phyloP scores from a whole-genome alignment of 2,888 invertebrate genomes.

The Heliothis peltigera region DNA sequence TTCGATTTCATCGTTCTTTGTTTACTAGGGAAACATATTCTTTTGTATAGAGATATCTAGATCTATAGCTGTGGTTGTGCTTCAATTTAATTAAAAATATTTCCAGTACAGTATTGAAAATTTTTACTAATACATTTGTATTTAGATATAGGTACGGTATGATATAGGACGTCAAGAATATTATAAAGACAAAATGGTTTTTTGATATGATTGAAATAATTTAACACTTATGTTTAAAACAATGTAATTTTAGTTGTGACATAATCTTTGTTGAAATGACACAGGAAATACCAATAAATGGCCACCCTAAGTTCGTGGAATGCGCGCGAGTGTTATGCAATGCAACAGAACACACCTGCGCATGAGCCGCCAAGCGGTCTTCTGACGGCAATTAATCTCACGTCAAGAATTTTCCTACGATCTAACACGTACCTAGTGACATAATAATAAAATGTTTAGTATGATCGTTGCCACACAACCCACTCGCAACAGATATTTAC shows the following conservation, averaged over 20 bases:
- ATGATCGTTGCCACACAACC: slow-evolving; percentile 11
- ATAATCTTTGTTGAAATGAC: slow-evolving; percentile 2
- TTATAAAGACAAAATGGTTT: too few species aligned
- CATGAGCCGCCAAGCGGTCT: slow-evolving; percentile 84
- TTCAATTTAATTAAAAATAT: too few species aligned
- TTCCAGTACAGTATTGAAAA: not conserved
- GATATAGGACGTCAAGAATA: too few species aligned
- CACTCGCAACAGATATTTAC: slow-evolving; percentile 1
- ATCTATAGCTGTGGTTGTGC: too few species aligned
- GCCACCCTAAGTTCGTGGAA: slow-evolving; percentile 64
- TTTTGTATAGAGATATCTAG: too few species aligned
- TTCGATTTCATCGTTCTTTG: too few species aligned
- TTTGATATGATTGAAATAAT: slow-evolving; percentile 16
- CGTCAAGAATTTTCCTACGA: slow-evolving; percentile 72
- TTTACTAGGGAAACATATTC: too few species aligned
- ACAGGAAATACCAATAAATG: slow-evolving; percentile 49
- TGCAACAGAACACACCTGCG: slow-evolving; percentile 74
- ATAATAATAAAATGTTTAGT: slow-evolving; percentile 24
- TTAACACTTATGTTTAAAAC: too few species aligned
- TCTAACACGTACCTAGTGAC: slow-evolving; percentile 52
- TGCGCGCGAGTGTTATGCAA: slow-evolving; percentile 77
- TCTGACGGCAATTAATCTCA: slow-evolving; percentile 78
- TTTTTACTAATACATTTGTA: too few species aligned
- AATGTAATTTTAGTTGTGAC: slow-evolving; percentile 1
- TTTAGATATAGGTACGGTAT: not conserved